These are phyloP conservation scores for Charaxes varanes DNA, from an alignment of 1,140 invertebrate species.

Conservation along the genomic window DNA sequence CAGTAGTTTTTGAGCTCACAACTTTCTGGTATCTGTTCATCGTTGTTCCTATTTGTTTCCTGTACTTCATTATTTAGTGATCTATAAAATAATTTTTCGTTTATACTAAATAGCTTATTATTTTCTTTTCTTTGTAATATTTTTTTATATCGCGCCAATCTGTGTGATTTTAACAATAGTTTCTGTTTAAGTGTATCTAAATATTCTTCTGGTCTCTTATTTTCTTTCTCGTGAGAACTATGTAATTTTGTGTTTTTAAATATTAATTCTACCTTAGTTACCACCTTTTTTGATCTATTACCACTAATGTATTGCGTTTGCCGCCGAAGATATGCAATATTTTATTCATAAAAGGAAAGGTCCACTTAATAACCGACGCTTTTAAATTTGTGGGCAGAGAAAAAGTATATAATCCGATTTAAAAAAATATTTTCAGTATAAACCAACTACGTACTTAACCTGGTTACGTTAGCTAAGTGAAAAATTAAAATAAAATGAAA, in stretches of 20 bases:
- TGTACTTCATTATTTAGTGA: neutral
- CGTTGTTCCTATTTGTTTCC: neutral
- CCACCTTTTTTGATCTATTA: no score
- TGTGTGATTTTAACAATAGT: slow-evolving; percentile 17
- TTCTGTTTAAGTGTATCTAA: slow-evolving; percentile 25
- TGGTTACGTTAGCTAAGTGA: no score
- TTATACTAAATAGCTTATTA: slow-evolving; percentile 19
- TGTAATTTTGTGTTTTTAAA: slow-evolving; percentile 8
- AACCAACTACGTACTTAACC: no score
- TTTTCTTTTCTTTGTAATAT: slow-evolving; percentile 15
- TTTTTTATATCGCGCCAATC: slow-evolving; percentile 23
- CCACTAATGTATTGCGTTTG: no score
- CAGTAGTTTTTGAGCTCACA: slow-evolving; percentile 3
- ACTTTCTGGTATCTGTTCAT: slow-evolving; percentile 1
- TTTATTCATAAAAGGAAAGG: no score
- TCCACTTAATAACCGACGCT: no score
- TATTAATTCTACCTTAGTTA: slow-evolving; percentile 9
- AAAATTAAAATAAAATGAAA: no score
- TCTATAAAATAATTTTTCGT: slow-evolving; percentile 22
- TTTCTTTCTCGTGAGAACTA: no score
- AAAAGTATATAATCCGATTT: no score
- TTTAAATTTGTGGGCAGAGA: no score
- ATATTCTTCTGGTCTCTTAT: slow-evolving; percentile 7
- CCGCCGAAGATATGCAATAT: no score
- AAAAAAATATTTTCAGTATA: no score